Evolutionary conservation across 2,113 vertebrate genomes (phyloP).

Genomic region (Hassar affinis): DNA sequence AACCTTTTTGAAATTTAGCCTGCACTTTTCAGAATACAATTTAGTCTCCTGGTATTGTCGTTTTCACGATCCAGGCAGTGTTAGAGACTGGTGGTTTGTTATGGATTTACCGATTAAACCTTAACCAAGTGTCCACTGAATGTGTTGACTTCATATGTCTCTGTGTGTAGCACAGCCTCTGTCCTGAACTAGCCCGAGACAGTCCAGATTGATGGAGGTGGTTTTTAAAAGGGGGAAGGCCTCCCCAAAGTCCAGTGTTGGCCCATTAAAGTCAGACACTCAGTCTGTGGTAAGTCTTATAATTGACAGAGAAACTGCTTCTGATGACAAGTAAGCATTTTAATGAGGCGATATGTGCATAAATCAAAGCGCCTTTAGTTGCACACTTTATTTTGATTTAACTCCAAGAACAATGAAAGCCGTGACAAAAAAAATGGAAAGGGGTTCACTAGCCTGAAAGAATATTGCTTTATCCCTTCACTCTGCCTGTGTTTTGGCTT

Average conservation of each 20-base stretch:
- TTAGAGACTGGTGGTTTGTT: neutral
- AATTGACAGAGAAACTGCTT: conserved; percentile 45
- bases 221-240: conserved; percentile 45
- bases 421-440: conserved; percentile 40
- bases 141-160: conserved; percentile 6
- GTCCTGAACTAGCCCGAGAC: conserved; percentile 9
- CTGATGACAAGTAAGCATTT: conserved; percentile 55
- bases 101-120: neutral
- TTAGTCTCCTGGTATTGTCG: neutral
- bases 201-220: conserved; percentile 34
- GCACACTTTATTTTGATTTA: conserved; percentile 35
- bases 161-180: neutral
- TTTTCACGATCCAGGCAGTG: neutral
- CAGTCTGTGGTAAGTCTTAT: conserved; percentile 46
- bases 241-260: conserved; percentile 46
- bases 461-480: conserved; percentile 52
- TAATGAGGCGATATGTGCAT: conserved; percentile 54
- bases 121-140: neutral
- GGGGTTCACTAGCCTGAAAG: conserved; percentile 30
- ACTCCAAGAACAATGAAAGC: conserved; percentile 27
- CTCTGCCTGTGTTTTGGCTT: conserved; percentile 61
- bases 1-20: neutral
- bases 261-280: conserved; percentile 52
- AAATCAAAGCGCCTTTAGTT: conserved; percentile 48
- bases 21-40: neutral